Conservation (phyloP, 2,888 invertebrate species). For the Acrocyrtus sp. region DNA sequence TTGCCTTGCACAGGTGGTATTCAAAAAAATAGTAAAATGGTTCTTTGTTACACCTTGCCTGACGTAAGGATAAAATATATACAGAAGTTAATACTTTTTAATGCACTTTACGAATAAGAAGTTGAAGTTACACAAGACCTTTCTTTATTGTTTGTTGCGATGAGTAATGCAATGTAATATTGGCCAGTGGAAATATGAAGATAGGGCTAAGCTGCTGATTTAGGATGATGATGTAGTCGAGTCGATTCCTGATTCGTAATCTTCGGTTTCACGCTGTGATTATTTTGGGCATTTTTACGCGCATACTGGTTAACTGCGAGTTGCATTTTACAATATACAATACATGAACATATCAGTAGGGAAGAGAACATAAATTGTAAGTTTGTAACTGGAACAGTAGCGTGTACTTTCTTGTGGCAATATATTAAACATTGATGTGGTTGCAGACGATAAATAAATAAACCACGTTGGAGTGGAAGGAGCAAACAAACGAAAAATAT, state of each 20-base stretch:
- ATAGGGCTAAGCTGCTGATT: conserved; percentile 5
- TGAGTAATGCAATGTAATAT: neutral
- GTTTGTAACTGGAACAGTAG: conserved; percentile 25
- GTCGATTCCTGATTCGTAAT: conserved; percentile 13
- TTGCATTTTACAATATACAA: neutral
- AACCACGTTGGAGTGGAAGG: too few species aligned
- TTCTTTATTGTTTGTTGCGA: neutral
- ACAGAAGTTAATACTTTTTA: too few species aligned
- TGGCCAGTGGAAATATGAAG: neutral
- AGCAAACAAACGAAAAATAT: too few species aligned
- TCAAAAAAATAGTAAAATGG: neutral
- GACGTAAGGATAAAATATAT: too few species aligned
- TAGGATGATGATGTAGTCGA: too few species aligned
- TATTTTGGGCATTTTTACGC: neutral
- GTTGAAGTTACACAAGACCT: too few species aligned
- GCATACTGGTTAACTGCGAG: neutral
- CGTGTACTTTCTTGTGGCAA: too few species aligned
- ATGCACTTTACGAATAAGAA: too few species aligned
- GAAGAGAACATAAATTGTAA: too few species aligned
- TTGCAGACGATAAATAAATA: too few species aligned
- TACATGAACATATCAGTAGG: conserved; percentile 14
- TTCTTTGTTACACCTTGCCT: neutral
- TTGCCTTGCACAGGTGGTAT: conserved; percentile 22
- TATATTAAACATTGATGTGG: too few species aligned
- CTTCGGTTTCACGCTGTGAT: conserved; percentile 26